phyloP scores from a whole-genome alignment of 2,888 invertebrate species.

The Drosophila anceps region DNA sequence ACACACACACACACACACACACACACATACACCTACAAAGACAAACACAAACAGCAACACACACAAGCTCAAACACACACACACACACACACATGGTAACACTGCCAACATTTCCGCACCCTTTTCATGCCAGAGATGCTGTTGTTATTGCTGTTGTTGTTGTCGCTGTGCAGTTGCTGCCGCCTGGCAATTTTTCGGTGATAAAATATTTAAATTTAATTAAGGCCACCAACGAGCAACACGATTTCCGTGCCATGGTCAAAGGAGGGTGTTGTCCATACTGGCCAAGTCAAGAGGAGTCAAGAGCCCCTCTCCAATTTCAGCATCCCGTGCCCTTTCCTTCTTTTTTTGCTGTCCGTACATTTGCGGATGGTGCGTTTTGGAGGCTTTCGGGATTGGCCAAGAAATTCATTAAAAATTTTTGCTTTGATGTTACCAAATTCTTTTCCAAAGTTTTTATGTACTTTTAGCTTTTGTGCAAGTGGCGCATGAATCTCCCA shows the following conservation, averaged over 20 bases:
- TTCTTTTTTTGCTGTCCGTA: background rate
- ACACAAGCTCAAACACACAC: no score
- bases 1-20: conserved; percentile 35
- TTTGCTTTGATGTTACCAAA: conserved; percentile 80
- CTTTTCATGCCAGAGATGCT: conserved; percentile 69
- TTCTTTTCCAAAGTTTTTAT: conserved; percentile 74
- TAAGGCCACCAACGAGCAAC: conserved; percentile 84
- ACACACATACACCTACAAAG: conserved; percentile 31
- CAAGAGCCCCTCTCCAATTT: conserved; percentile 4
- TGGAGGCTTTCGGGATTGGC: conserved; percentile 64
- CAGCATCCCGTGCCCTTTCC: background rate
- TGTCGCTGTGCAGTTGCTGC: conserved; percentile 74
- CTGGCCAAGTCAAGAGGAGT: conserved; percentile 49
- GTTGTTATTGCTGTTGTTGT: conserved; percentile 49
- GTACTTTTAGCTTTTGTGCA: conserved; percentile 52
- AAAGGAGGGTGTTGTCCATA: conserved; percentile 49
- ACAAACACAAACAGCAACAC: conserved; percentile 36
- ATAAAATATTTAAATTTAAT: conserved; percentile 86
- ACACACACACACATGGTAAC: conserved; percentile 12
- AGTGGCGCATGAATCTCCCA: conserved; percentile 37
- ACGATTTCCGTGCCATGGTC: conserved; percentile 73
- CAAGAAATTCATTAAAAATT: conserved; percentile 79
- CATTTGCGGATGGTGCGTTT: conserved; percentile 72
- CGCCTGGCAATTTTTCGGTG: conserved; percentile 84
- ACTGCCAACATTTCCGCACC: conserved; percentile 67